phyloP scores from a whole-genome alignment of 2,888 invertebrate genomes.

The Pasiphila rectangulata region DNA sequence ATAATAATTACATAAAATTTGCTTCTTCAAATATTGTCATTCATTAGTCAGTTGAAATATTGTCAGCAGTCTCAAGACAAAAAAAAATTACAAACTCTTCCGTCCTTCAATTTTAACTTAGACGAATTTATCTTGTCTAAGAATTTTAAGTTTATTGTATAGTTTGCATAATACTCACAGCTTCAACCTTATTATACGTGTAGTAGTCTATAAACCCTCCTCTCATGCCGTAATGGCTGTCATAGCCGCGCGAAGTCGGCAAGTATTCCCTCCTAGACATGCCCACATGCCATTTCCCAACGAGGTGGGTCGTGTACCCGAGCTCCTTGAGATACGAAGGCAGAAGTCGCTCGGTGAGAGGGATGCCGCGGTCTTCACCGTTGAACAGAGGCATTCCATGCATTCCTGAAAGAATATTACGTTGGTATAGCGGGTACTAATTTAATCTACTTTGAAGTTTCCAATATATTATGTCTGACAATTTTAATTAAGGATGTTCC shows the following conservation, averaged over 20 bases:
- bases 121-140: no score
- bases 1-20: no score
- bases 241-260: constrained; percentile 88
- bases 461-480: no score
- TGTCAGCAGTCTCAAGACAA: no score
- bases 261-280: constrained; percentile 86
- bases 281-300: constrained; percentile 96
- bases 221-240: constrained; percentile 89
- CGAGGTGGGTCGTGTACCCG: constrained; percentile 89
- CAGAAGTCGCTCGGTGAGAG: constrained; percentile 77
- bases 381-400: constrained; percentile 66
- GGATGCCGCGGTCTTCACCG: constrained; percentile 71
- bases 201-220: constrained; percentile 89
- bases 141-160: no score
- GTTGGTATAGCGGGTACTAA: background rate
- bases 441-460: no score
- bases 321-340: constrained; percentile 83
- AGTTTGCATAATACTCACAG: constrained; percentile 54
- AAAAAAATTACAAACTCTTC: no score
- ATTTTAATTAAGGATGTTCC: no score
- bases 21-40: no score
- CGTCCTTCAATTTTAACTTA: no score
- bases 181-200: constrained; percentile 68
- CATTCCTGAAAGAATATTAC: constrained; percentile 55
- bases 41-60: no score